Evolutionary conservation across 2,797 vertebrate genomes (phyloP).

Genomic region (Poecilia gillii): DNA sequence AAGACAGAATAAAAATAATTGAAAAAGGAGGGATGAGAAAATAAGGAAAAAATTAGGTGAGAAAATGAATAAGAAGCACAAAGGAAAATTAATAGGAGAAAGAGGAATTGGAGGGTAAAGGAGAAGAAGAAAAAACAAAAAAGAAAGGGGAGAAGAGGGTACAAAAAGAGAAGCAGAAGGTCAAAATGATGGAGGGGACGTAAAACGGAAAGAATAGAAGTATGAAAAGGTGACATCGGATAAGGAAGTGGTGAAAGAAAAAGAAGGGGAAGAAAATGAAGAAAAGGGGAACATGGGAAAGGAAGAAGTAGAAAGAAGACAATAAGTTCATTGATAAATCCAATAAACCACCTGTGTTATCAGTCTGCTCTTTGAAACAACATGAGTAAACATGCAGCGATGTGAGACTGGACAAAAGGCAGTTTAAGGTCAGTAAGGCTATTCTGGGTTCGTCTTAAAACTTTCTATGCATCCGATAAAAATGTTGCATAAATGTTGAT

Average conservation of each 20-base stretch:
- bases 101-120: not conserved
- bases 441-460: not conserved
- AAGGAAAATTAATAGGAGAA: not conserved
- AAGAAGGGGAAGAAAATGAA: not conserved
- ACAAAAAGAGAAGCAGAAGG: not conserved
- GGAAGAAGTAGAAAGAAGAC: not conserved
- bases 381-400: not conserved
- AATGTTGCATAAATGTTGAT: not conserved
- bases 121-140: not conserved
- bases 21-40: not conserved
- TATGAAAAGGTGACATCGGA: not conserved
- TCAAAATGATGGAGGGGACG: not conserved
- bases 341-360: not conserved
- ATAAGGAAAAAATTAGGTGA: not conserved
- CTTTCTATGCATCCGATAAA: not conserved
- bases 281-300: not conserved
- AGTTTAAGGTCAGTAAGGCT: not conserved
- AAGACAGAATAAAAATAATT: not conserved
- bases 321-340: not conserved
- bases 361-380: not conserved
- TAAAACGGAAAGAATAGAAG: not conserved
- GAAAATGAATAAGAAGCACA: not conserved
- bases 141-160: not conserved
- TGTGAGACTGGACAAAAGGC: not conserved
- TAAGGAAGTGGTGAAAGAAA: not conserved